Percentiles rank a stretch among this genome's conserved stretches.
These are phyloP conservation scores for Candoia aspera DNA, from an alignment of 2,113 vertebrate genomes.

Conservation along the genomic window DNA sequence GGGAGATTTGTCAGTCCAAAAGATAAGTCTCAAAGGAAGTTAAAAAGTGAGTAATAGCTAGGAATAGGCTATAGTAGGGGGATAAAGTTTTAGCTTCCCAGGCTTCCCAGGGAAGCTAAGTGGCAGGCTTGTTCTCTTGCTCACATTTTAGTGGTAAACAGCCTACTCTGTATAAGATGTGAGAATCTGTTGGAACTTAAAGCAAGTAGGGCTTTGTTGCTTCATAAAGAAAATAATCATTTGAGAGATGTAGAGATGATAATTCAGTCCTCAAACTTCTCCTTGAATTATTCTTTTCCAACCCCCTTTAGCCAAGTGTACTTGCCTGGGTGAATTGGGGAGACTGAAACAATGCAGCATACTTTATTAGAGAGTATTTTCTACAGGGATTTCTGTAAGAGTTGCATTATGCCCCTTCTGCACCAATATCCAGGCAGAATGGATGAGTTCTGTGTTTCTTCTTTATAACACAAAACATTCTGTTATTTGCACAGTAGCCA, in stretches of 20 bases:
- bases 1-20: background rate
- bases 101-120: background rate
- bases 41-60: constrained; percentile 1
- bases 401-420: background rate
- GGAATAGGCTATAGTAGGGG: background rate
- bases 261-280: background rate
- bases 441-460: background rate
- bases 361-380: no score
- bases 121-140: background rate
- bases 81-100: background rate
- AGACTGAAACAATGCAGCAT: background rate
- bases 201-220: background rate
- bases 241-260: background rate
- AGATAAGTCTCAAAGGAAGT: background rate
- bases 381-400: background rate
- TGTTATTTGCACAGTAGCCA: background rate
- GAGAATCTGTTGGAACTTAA: background rate
- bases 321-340: background rate
- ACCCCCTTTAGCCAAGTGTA: background rate
- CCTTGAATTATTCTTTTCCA: background rate
- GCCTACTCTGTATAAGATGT: background rate
- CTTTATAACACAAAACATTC: background rate
- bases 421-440: background rate
- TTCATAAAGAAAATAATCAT: background rate
- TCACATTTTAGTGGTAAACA: background rate